Evolutionary conservation across 2,797 vertebrate species (phyloP).

Genomic region (Dermochelys coriacea): DNA sequence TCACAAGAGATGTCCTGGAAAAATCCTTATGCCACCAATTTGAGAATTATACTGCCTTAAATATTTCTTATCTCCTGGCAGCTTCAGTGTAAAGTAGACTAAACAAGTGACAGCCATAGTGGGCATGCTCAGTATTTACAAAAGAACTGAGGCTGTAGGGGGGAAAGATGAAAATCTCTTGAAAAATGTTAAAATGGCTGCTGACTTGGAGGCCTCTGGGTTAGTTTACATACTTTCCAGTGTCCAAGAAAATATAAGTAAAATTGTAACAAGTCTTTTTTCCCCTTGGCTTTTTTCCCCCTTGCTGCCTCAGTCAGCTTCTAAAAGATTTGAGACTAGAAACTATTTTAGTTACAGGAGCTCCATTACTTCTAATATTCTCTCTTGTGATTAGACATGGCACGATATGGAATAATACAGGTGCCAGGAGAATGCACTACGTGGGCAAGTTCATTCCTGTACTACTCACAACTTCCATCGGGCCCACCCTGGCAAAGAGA

Average conservation of each 20-base stretch:
- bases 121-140: conserved; percentile 86
- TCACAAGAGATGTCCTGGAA: conserved; percentile 3
- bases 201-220: conserved; percentile 67
- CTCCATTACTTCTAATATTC: conserved; percentile 58
- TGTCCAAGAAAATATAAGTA: conserved; percentile 69
- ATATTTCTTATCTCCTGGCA: conserved; percentile 63
- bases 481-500: background rate
- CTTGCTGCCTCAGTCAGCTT: conserved; percentile 39
- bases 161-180: conserved; percentile 55
- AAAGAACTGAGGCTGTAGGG: conserved; percentile 86
- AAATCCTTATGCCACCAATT: conserved; percentile 33
- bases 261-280: conserved; percentile 45
- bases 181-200: conserved; percentile 67
- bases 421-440: background rate
- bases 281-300: conserved; percentile 20
- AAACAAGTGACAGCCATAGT: conserved; percentile 8
- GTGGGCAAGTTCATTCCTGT: background rate
- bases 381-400: conserved; percentile 63
- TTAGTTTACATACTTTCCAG: conserved; percentile 39
- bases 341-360: conserved; percentile 67
- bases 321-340: conserved; percentile 64
- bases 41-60: conserved; percentile 21
- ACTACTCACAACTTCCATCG: background rate
- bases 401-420: conserved; percentile 54
- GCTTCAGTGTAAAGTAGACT: conserved; percentile 80